Percentiles rank a stretch among this genome's conserved stretches.
These are phyloP conservation scores for Ectemnius continuus DNA, from an alignment of 2,888 invertebrate genomes.

Conservation along the genomic window DNA sequence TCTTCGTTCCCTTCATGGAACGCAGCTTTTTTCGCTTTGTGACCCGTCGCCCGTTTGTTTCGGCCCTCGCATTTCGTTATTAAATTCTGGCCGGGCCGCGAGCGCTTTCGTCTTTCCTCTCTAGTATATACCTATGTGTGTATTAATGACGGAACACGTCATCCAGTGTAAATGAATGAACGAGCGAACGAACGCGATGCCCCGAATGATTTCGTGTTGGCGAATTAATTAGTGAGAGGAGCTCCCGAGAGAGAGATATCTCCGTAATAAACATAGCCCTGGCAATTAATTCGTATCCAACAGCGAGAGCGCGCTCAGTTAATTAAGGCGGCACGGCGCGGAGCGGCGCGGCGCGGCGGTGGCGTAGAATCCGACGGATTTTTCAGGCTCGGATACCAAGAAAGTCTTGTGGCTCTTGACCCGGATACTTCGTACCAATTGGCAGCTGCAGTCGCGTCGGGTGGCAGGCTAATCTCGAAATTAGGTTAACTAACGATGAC, in stretches of 20 bases:
- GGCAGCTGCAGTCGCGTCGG: too few relatives aligned
- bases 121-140: too few relatives aligned
- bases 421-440: neutral
- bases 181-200: neutral
- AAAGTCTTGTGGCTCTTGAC: slow-evolving; percentile 1
- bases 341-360: too few relatives aligned
- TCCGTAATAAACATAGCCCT: slow-evolving; percentile 2
- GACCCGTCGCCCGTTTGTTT: neutral
- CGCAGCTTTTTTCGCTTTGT: too few relatives aligned
- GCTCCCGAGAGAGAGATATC: neutral
- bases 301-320: neutral
- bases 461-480: too few relatives aligned
- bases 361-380: neutral
- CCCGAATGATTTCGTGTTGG: neutral
- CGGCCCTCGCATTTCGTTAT: slow-evolving; percentile 27
- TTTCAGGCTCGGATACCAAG: neutral
- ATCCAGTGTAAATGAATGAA: neutral
- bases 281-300: slow-evolving; percentile 2
- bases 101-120: slow-evolving; percentile 15
- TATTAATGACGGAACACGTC: too few relatives aligned
- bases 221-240: slow-evolving; percentile 2
- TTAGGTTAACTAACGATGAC: too few relatives aligned
- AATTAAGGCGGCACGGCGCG: neutral
- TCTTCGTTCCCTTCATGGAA: too few relatives aligned
- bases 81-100: slow-evolving; percentile 35